These are phyloP conservation scores for Zaprionus vittiger DNA, from an alignment of 1,140 invertebrate genomes.

Conservation along the genomic window DNA sequence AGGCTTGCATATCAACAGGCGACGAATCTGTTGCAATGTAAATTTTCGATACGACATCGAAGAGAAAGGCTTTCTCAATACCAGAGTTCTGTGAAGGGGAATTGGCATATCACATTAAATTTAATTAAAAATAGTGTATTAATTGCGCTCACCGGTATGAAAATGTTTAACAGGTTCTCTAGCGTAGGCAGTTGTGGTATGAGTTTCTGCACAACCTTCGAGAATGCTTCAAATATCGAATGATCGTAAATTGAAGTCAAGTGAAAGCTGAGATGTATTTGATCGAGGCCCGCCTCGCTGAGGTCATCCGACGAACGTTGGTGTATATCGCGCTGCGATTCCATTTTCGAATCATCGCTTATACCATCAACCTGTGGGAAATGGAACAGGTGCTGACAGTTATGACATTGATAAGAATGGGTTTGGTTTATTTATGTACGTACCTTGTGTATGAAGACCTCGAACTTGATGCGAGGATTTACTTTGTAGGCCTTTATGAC, in stretches of 20 bases:
- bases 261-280: conserved; percentile 97
- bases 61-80: conserved; percentile 99
- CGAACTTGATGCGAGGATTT: conserved; percentile 98
- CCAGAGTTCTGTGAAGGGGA: conserved; percentile 94
- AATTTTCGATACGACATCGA: conserved; percentile 99
- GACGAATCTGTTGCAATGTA: conserved; percentile 99
- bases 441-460: conserved; percentile 98
- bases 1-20: conserved; percentile 99
- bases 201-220: conserved; percentile 99
- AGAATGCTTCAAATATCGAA: conserved; percentile 99
- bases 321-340: conserved; percentile 99
- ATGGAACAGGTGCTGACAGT: conserved; percentile 29
- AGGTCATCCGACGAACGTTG: conserved; percentile 98
- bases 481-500: conserved; percentile 98
- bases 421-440: neutral
- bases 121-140: neutral
- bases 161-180: conserved; percentile 99
- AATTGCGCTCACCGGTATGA: conserved; percentile 94
- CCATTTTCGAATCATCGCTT: conserved; percentile 99
- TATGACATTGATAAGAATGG: neutral
- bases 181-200: conserved; percentile 98
- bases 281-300: conserved; percentile 92
- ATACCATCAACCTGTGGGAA: conserved; percentile 93
- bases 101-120: conserved; percentile 4
- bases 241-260: conserved; percentile 99